Percentiles rank a stretch among this genome's conserved stretches.
These are phyloP conservation scores for Ptychochromis oligacanthus DNA, from an alignment of 2,113 vertebrate genomes.

Conservation along the genomic window DNA sequence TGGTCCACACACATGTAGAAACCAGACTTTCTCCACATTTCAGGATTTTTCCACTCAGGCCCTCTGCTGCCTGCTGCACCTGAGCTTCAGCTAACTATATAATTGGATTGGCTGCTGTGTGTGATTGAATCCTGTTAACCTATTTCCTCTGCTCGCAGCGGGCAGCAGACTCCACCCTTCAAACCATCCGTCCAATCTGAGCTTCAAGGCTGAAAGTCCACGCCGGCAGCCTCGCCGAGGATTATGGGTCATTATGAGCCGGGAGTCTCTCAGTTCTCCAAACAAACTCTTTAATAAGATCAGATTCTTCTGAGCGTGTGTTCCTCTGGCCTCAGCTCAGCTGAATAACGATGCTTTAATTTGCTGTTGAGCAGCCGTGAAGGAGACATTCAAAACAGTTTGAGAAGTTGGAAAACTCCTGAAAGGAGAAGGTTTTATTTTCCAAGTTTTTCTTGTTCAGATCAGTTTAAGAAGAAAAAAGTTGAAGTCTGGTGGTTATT, in stretches of 20 bases:
- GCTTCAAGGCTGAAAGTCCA: slow-evolving; percentile 20
- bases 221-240: slow-evolving; percentile 15
- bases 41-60: not conserved
- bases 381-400: too few relatives aligned
- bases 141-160: slow-evolving; percentile 62
- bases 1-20: not conserved
- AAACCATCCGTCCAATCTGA: not conserved
- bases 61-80: slow-evolving; percentile 34
- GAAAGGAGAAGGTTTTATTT: too few relatives aligned
- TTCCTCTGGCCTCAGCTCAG: not conserved
- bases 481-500: too few relatives aligned
- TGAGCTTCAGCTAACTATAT: slow-evolving; percentile 59
- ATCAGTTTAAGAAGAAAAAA: too few relatives aligned
- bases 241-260: slow-evolving; percentile 45
- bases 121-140: slow-evolving; percentile 74
- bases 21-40: not conserved
- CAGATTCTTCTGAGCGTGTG: not conserved
- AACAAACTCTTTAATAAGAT: slow-evolving; percentile 48
- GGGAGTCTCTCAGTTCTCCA: slow-evolving; percentile 7
- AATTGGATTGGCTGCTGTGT: slow-evolving; percentile 70
- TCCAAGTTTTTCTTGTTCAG: too few relatives aligned
- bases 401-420: too few relatives aligned
- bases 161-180: slow-evolving; percentile 48
- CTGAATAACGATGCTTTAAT: not conserved
- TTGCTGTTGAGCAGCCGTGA: not conserved